Conservation (phyloP, 2,113 vertebrate genomes). For the Dromaius novaehollandiae region DNA sequence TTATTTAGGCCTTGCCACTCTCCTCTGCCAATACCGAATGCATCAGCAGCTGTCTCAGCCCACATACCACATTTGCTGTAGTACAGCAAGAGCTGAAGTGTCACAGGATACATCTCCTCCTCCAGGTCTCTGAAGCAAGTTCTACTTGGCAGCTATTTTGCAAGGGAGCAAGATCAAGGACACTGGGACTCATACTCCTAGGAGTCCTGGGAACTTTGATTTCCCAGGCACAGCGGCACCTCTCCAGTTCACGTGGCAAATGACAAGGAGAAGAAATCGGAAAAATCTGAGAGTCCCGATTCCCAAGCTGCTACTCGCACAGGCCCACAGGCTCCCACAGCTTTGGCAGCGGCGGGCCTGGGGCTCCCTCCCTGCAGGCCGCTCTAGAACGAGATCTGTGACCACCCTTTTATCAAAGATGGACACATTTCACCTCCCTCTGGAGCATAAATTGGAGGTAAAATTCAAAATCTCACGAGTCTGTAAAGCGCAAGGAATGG, state of each 20-base stretch:
- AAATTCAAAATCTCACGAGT: neutral
- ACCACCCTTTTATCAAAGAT: neutral
- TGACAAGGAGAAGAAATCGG: neutral
- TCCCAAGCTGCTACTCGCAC: neutral
- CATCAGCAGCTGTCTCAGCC: slow-evolving; percentile 32
- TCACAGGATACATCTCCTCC: neutral
- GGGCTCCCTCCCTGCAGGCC: neutral
- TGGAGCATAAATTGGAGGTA: neutral
- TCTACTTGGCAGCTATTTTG: neutral
- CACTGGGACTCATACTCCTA: neutral
- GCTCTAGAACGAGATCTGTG: neutral
- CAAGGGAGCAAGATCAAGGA: fast-evolving
- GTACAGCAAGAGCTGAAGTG: neutral
- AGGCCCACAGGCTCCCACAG: neutral
- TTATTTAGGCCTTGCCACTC: slow-evolving; percentile 6
- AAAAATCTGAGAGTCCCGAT: neutral
- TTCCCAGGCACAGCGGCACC: neutral
- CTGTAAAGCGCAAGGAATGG: neutral
- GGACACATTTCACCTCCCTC: neutral
- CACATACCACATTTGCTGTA: neutral
- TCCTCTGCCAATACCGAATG: neutral
- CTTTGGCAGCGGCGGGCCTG: neutral
- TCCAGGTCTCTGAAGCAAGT: slow-evolving; percentile 3
- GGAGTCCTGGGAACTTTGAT: neutral
- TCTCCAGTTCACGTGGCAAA: neutral